Base-by-base conservation (phyloP, 2,888 invertebrate species). In the Oxystoma pomonae region DNA sequence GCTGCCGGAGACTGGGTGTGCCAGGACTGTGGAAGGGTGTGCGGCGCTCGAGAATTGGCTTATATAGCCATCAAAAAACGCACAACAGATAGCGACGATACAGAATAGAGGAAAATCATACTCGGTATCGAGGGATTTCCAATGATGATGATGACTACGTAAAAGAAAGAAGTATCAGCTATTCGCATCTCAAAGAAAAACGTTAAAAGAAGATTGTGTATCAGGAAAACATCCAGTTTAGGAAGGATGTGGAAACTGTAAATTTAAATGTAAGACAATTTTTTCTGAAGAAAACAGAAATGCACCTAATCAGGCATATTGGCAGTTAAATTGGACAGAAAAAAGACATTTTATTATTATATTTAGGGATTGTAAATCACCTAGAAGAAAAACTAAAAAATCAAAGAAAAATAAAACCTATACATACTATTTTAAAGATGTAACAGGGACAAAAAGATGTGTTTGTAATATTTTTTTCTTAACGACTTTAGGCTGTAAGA, bases 311-410 rank as follows among this genome's bases (percentile, higher is more conserved):
- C 55, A 61, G 58, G 61, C 60, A 61, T 64, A 55, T 61, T 64
- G 61, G 64, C 50, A 64, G 35, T 60, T 60, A 60, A 60, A 64
- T 58, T 60, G 60, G 64, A 60, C 57, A 64, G 56, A 64, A 61
- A 58, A 59, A 52, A 58, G 51, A 58, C 60, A 20, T 55, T 61
- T 59, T 61, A 58, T 64, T 64, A 61, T 64, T 60, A 64, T 60
- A 61, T 60, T 60, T 35, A 64, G 58, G 35, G 64, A 64, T 58
- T 58, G 55, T 60, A 64, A 64, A 64, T 55, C 60, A 58, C 61
- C 60, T 50, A 61, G 61, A 55, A 58, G 58, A 1, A 64, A 61
- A 58, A 58, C 58, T 20, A 61, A 61, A 61, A 55, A 50, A 55
- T 59, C 59, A n/a, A 63, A 35, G 56, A 56, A 59, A 63, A 63